Evolutionary conservation across 2,888 invertebrate genomes (phyloP).

Genomic region (Gari tellinella): DNA sequence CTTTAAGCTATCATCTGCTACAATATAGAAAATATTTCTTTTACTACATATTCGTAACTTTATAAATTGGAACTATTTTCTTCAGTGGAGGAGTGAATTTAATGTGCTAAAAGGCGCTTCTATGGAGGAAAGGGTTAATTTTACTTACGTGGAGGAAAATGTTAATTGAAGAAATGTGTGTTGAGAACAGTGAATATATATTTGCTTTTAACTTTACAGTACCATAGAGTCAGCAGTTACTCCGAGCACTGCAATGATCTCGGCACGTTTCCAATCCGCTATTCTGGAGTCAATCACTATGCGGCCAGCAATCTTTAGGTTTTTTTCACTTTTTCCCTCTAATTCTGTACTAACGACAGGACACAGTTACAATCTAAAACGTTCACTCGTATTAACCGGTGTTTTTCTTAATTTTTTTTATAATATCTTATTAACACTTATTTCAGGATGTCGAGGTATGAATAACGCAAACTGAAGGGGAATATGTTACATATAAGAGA

Average conservation of each 20-base stretch:
- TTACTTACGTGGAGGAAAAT: neutral
- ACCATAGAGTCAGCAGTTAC: slow-evolving; percentile 50
- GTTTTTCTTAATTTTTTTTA: too few relatives aligned
- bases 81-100: too few relatives aligned
- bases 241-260: slow-evolving; percentile 46
- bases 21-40: too few relatives aligned
- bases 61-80: too few relatives aligned
- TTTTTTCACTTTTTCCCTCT: slow-evolving; percentile 1
- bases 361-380: slow-evolving; percentile 5
- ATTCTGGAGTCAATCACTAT: slow-evolving; percentile 51
- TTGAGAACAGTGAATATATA: neutral
- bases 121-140: too few relatives aligned
- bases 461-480: neutral
- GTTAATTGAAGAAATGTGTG: neutral
- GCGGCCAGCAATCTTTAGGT: slow-evolving; percentile 55
- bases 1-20: too few relatives aligned
- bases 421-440: neutral
- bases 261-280: slow-evolving; percentile 51
- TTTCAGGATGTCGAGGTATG: slow-evolving; percentile 5
- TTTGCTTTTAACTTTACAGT: slow-evolving; percentile 33
- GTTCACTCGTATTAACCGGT: neutral
- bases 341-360: neutral
- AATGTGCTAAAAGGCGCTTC: too few relatives aligned
- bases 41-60: too few relatives aligned
- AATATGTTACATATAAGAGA: too few relatives aligned